A percentile compares a stretch with the other conserved stretches of the same genome.
phyloP scores from a whole-genome alignment of 1,140 invertebrate species.

The Phenacoccus solenopsis region DNA sequence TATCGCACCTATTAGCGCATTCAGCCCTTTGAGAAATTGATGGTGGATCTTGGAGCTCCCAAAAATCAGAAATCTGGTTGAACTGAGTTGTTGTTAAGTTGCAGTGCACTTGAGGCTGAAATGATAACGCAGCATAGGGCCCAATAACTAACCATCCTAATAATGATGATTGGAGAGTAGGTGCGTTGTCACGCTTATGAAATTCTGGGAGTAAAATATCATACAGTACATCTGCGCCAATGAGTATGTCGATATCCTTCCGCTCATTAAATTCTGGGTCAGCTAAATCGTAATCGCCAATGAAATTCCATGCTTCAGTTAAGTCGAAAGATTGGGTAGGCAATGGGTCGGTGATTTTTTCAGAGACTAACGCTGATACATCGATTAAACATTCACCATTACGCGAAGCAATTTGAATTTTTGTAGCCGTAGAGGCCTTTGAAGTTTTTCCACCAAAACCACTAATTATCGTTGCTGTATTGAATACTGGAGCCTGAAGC shows the following conservation, averaged over 20 bases:
- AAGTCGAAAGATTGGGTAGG: neutral
- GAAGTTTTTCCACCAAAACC: neutral
- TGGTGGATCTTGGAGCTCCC: too few relatives aligned
- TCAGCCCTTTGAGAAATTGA: too few relatives aligned
- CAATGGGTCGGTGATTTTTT: neutral
- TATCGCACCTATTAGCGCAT: too few relatives aligned
- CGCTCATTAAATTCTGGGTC: neutral
- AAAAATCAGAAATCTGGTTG: too few relatives aligned
- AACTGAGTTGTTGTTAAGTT: too few relatives aligned
- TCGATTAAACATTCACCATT: neutral
- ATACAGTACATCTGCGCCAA: neutral
- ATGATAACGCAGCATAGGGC: neutral
- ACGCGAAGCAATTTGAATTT: neutral
- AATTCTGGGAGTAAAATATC: neutral
- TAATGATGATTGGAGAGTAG: neutral
- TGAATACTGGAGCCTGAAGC: neutral
- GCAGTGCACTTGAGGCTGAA: too few relatives aligned
- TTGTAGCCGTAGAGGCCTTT: neutral
- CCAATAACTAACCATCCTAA: neutral
- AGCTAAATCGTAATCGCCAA: neutral
- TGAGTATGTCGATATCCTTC: neutral
- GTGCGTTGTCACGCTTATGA: neutral
- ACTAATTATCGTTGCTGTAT: neutral
- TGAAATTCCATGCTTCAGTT: neutral
- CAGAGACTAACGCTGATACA: neutral